A percentile compares a stretch with the other conserved stretches of the same genome.
phyloP scores from a whole-genome alignment of 2,113 vertebrate genomes.

The Steatornis caripensis region DNA sequence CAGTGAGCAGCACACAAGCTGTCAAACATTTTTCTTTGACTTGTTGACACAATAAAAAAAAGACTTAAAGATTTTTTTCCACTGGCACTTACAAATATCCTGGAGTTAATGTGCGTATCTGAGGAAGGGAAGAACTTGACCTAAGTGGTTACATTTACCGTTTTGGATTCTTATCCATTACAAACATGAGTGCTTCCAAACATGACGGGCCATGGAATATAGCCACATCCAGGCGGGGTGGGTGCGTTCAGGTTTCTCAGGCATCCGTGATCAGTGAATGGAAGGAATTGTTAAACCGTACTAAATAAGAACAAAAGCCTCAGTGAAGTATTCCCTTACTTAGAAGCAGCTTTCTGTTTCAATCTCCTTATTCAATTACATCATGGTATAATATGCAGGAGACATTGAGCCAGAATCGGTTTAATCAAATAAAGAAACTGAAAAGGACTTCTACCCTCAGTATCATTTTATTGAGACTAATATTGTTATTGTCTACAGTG shows the following conservation, averaged over 20 bases:
- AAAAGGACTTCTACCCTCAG: not conserved
- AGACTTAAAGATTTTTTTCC: not conserved
- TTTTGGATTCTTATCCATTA: not conserved
- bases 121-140: not conserved
- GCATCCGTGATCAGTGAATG: slow-evolving; percentile 1
- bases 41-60: not conserved
- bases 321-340: slow-evolving; percentile 57
- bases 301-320: slow-evolving; percentile 45
- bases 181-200: not conserved
- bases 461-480: slow-evolving; percentile 40
- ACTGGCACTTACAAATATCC: not conserved
- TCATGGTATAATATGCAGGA: slow-evolving; percentile 3
- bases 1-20: not conserved
- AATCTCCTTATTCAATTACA: slow-evolving; percentile 28
- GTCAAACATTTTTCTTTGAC: not conserved
- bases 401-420: not conserved
- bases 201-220: not conserved
- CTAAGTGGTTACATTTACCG: not conserved
- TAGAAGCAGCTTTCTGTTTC: slow-evolving; percentile 39
- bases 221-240: not conserved
- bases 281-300: slow-evolving; percentile 37
- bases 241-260: not conserved
- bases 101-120: not conserved
- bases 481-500: slow-evolving; percentile 37
- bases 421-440: slow-evolving; percentile 47